Conservation (phyloP, 2,888 invertebrate genomes). For the Chouioia cunea region DNA sequence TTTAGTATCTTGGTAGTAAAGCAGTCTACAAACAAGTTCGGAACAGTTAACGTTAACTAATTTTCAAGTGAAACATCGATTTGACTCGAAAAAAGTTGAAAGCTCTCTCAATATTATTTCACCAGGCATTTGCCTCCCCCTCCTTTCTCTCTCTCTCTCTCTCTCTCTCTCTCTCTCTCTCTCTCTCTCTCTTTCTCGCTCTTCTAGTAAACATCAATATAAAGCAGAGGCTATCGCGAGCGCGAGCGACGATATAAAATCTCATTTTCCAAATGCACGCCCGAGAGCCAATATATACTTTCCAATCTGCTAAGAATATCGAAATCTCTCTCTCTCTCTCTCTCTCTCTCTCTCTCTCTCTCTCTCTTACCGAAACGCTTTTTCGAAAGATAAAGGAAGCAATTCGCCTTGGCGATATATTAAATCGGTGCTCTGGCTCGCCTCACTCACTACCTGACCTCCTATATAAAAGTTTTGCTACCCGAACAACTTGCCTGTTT, state of each 20-base stretch:
- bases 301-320: conserved; percentile 35
- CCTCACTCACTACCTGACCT: conserved; percentile 16
- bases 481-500: no score
- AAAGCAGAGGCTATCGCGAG: conserved; percentile 12
- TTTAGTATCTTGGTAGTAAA: no score
- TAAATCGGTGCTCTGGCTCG: conserved; percentile 3
- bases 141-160: conserved; percentile 30
- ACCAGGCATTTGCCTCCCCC: conserved; percentile 23
- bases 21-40: no score
- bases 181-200: no score
- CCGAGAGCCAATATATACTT: conserved; percentile 21
- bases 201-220: conserved; percentile 42
- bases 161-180: no score
- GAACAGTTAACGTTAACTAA: no score
- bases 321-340: conserved; percentile 25
- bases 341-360: neutral
- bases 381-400: conserved; percentile 38
- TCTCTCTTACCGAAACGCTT: conserved; percentile 22
- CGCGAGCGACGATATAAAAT: conserved; percentile 34
- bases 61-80: neutral
- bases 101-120: conserved; percentile 31
- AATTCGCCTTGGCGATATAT: conserved; percentile 11
- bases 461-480: neutral
- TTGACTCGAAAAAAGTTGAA: neutral
- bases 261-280: conserved; percentile 46